Percentiles rank a stretch among this genome's conserved stretches.
Conservation (phyloP, 2,113 vertebrate species). For the Corythornis cristatus region DNA sequence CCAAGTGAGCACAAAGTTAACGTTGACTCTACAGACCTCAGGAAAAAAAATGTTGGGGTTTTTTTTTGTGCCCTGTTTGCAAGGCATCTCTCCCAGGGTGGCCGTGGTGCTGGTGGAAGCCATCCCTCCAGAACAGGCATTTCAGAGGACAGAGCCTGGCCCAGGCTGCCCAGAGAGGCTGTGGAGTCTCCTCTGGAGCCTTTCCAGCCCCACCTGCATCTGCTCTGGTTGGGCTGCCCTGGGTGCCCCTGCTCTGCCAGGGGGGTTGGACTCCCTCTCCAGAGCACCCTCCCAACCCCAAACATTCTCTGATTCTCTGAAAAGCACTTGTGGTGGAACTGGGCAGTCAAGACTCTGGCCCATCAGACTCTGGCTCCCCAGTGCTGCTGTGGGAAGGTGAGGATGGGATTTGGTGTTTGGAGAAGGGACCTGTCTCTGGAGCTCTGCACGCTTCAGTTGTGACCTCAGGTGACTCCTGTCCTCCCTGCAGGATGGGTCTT, state of each 20-base stretch:
- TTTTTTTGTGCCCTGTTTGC: neutral
- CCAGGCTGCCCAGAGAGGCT: no score
- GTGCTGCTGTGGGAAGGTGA: neutral
- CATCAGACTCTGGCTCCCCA: neutral
- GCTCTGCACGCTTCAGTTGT: accelerated
- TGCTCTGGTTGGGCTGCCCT: no score
- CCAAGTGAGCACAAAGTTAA: neutral
- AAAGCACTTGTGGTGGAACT: accelerated
- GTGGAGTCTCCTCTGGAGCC: no score
- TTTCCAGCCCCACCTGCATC: no score
- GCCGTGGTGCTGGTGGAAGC: neutral
- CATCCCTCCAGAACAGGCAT: neutral
- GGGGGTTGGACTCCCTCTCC: no score
- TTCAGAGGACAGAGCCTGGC: no score
- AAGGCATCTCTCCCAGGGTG: neutral
- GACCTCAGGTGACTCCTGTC: neutral
- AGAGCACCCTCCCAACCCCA: no score
- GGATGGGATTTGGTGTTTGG: neutral
- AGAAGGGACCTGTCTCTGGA: neutral
- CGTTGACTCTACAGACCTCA: neutral
- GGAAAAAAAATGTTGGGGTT: neutral
- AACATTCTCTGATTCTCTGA: no score
- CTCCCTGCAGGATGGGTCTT: neutral
- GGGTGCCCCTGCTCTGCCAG: no score
- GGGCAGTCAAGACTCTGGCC: neutral